Evolutionary conservation across 2,888 invertebrate genomes (phyloP).

Genomic region (Saturnia japonica): DNA sequence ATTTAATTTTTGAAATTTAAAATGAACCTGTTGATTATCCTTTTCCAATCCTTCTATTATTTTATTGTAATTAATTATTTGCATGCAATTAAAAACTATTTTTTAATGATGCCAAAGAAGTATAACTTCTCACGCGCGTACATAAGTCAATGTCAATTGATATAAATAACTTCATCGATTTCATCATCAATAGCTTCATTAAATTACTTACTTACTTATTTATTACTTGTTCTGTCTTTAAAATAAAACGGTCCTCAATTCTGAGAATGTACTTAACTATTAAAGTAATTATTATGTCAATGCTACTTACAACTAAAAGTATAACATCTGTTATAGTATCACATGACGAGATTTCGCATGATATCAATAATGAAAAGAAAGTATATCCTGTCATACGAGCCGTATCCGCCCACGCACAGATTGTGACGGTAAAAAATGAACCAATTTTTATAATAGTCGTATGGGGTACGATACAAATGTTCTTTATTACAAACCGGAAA

Average conservation of each 20-base stretch:
- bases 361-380: conserved; percentile 65
- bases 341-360: conserved; percentile 70
- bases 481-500: conserved; percentile 78
- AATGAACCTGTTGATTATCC: too few relatives aligned
- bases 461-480: conserved; percentile 61
- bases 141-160: too few relatives aligned
- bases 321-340: conserved; percentile 67
- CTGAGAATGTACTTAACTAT: background rate
- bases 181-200: too few relatives aligned
- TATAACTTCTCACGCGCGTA: too few relatives aligned
- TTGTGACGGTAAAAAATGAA: conserved; percentile 73
- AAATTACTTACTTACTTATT: too few relatives aligned
- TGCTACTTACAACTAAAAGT: conserved; percentile 3
- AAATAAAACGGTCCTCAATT: background rate
- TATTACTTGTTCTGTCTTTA: background rate
- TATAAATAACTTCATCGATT: too few relatives aligned
- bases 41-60: too few relatives aligned
- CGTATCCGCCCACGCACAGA: conserved; percentile 77
- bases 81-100: too few relatives aligned
- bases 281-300: background rate
- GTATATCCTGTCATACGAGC: conserved; percentile 78
- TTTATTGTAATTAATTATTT: too few relatives aligned
- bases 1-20: background rate
- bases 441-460: conserved; percentile 77
- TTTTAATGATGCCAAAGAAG: too few relatives aligned